Percentiles rank a stretch among this genome's conserved stretches.
These are phyloP conservation scores for Xiphophorus maculatus DNA, from an alignment of 2,113 vertebrate species.

Conservation along the genomic window DNA sequence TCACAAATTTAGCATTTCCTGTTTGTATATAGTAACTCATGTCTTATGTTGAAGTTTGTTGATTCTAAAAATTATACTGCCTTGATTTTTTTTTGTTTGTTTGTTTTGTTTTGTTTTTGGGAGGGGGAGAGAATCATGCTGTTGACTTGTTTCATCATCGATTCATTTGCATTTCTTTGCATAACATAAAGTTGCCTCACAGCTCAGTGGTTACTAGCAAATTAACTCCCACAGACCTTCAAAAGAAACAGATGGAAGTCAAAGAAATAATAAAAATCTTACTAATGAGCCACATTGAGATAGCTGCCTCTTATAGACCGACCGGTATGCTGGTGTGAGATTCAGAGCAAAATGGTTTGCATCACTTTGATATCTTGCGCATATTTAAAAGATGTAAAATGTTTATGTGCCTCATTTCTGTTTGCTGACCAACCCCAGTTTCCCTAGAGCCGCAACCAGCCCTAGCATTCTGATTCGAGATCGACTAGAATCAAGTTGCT, in stretches of 20 bases:
- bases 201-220: background rate
- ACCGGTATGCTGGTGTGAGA: background rate
- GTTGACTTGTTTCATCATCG: background rate
- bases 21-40: background rate
- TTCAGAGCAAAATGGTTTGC: background rate
- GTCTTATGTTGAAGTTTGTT: background rate
- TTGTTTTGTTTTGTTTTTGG: no score
- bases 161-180: background rate
- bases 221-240: background rate
- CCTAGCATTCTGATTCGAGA: background rate
- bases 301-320: background rate
- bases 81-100: background rate
- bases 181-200: background rate
- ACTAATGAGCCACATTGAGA: background rate
- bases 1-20: background rate
- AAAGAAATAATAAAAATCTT: background rate
- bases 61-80: no score
- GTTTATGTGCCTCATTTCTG: background rate
- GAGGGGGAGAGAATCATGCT: background rate
- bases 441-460: background rate
- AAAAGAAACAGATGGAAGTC: background rate
- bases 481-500: background rate
- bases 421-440: background rate
- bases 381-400: background rate
- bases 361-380: background rate